Base-by-base conservation (phyloP, 35 echinoderm and acorn worm species). In the Holothuria glaberrima region DNA sequence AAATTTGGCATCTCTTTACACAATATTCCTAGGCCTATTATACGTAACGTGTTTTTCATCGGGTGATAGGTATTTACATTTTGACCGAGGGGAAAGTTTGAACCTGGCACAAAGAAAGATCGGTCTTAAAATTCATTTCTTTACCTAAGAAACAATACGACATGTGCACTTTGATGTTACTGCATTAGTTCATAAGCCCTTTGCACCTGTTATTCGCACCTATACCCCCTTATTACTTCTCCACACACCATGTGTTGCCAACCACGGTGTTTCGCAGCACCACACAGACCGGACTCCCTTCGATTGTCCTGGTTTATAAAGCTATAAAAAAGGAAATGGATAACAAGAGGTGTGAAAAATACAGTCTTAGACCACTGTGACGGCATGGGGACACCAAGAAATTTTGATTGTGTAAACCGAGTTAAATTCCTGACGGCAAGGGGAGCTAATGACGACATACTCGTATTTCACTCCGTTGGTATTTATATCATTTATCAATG, bases 271-370 rank as follows among this genome's bases (percentile, higher is more conserved):
- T 28, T 78, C 74, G 4, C 74, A 52, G 74, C 41, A 52, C 74
- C 74, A 48, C 50, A 78, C 74, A 48, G 66, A 38, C 74, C 74
- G 31, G 38, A 48, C 74, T n/a, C 19, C 9, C 31, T 41, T 75
- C 71, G 50, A 41, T 48, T 78, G 74, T 78, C 74, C 74, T 78
- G 74, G 5, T 78, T 78, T 48, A 10, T 50, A 13, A 78, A 48
- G 21, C 13, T 25, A 48, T 24, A 78, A 19, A 78, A 78, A 41
- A 78, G 27, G 44, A 78, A 75, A 16, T 48, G n/a, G 33, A 48
- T 26, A 45, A 78, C 74, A 78, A 13, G 74, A 78, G 74, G 74
- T 78, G 74, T 78, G 74, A 78, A 78, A 78, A 78, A 41, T 48
- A 78, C 41, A 19, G 74, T 48, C 38, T 41, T 48, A 78, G 26